These are phyloP conservation scores for Balaenoptera acutorostrata DNA, from an alignment of 2,113 vertebrate genomes.

Conservation along the genomic window DNA sequence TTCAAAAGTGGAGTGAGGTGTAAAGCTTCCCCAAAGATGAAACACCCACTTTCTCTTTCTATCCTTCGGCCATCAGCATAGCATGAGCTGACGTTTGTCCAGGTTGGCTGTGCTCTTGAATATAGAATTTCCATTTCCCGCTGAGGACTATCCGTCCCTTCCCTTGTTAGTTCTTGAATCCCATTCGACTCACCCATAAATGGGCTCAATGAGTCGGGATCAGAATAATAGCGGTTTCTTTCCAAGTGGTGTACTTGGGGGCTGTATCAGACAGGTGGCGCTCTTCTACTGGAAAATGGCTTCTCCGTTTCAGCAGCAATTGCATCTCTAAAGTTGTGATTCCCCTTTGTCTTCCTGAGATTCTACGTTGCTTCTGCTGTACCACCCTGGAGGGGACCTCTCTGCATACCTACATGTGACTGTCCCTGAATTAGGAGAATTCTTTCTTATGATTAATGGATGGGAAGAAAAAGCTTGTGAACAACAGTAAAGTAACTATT, in stretches of 20 bases:
- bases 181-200: background rate
- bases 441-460: background rate
- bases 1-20: background rate
- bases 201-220: background rate
- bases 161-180: background rate
- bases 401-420: background rate
- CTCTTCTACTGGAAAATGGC: background rate
- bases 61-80: background rate
- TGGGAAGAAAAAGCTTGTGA: background rate
- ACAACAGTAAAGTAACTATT: background rate
- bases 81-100: background rate
- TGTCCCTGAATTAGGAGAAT: background rate
- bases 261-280: background rate
- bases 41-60: background rate
- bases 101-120: background rate
- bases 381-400: background rate
- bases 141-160: background rate
- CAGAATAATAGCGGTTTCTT: background rate
- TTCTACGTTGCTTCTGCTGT: background rate
- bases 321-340: background rate
- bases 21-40: background rate
- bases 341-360: background rate
- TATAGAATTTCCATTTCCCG: background rate
- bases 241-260: background rate
- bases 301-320: background rate